A percentile compares a stretch with the other conserved stretches of the same genome.
These are phyloP conservation scores for Menidia menidia DNA, from an alignment of 2,797 vertebrate genomes.

Conservation along the genomic window DNA sequence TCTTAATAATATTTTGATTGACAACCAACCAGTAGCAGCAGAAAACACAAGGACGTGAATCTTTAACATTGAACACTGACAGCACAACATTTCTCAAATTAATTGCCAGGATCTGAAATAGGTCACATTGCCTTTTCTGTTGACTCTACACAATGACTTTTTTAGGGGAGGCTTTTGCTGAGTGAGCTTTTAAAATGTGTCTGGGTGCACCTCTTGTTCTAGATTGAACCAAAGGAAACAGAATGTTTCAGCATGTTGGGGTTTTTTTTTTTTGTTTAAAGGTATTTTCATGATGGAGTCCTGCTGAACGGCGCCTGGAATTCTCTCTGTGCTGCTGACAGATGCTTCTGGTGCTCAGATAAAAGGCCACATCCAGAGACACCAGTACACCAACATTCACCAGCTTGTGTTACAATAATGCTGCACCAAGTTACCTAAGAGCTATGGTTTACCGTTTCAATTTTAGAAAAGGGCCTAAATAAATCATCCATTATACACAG, in stretches of 20 bases:
- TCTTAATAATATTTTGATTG: not conserved
- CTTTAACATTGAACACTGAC: not conserved
- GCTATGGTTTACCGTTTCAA: not conserved
- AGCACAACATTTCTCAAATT: slow-evolving; percentile 10
- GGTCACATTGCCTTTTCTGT: slow-evolving; percentile 22
- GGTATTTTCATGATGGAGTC: not conserved
- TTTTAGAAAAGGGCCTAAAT: too few relatives aligned
- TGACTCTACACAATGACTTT: slow-evolving; percentile 16
- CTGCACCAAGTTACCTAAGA: not conserved
- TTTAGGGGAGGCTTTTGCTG: slow-evolving; percentile 44
- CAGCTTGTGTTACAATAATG: not conserved
- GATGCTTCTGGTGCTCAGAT: slow-evolving; percentile 12
- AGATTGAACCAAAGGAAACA: slow-evolving; percentile 23
- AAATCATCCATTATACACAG: not conserved
- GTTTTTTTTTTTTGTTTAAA: not conserved
- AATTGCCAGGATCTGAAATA: slow-evolving; percentile 38
- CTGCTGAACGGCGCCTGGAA: slow-evolving; percentile 7
- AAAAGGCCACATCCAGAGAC: not conserved
- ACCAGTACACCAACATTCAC: not conserved
- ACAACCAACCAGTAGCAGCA: not conserved
- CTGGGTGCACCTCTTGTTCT: slow-evolving; percentile 24
- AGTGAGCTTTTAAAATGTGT: slow-evolving; percentile 31
- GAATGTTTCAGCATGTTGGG: slow-evolving; percentile 7
- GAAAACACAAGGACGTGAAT: not conserved
- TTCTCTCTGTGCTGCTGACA: slow-evolving; percentile 10